Evolutionary conservation across 2,888 invertebrate species (phyloP).

Genomic region (Melitaea athalia): DNA sequence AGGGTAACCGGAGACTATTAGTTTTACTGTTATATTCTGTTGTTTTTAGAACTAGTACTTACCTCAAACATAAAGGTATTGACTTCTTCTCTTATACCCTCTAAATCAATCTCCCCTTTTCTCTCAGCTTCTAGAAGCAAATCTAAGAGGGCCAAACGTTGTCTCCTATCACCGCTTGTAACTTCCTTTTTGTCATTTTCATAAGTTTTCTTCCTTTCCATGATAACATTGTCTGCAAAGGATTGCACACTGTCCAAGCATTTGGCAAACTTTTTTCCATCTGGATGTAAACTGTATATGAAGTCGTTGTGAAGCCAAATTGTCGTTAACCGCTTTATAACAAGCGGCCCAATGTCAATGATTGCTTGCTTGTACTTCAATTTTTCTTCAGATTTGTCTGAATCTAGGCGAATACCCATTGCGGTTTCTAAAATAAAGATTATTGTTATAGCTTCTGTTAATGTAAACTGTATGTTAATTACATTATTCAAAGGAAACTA

Average conservation of each 20-base stretch:
- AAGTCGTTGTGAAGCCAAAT: slow-evolving; percentile 83
- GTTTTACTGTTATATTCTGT: too few relatives aligned
- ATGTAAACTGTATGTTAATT: too few relatives aligned
- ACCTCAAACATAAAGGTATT: slow-evolving; percentile 90
- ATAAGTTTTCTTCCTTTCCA: slow-evolving; percentile 60
- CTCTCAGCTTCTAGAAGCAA: slow-evolving; percentile 83
- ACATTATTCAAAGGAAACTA: too few relatives aligned
- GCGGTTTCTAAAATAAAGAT: slow-evolving; percentile 73
- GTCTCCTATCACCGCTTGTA: slow-evolving; percentile 54
- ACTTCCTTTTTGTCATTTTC: slow-evolving; percentile 32
- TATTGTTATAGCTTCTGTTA: too few relatives aligned
- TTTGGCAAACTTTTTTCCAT: slow-evolving; percentile 63
- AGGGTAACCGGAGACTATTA: too few relatives aligned
- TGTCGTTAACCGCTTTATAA: slow-evolving; percentile 55
- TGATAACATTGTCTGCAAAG: slow-evolving; percentile 81
- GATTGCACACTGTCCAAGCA: slow-evolving; percentile 74
- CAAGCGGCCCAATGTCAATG: slow-evolving; percentile 57
- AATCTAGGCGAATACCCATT: slow-evolving; percentile 83
- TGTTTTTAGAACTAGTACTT: slow-evolving; percentile 33
- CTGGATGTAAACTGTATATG: slow-evolving; percentile 64
- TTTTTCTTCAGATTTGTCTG: slow-evolving; percentile 60
- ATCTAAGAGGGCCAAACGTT: slow-evolving; percentile 85
- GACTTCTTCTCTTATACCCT: slow-evolving; percentile 87
- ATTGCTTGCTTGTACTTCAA: slow-evolving; percentile 78
- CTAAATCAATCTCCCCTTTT: slow-evolving; percentile 81